Base-by-base conservation (phyloP, 2,888 invertebrate genomes). In the Apantesis nais region DNA sequence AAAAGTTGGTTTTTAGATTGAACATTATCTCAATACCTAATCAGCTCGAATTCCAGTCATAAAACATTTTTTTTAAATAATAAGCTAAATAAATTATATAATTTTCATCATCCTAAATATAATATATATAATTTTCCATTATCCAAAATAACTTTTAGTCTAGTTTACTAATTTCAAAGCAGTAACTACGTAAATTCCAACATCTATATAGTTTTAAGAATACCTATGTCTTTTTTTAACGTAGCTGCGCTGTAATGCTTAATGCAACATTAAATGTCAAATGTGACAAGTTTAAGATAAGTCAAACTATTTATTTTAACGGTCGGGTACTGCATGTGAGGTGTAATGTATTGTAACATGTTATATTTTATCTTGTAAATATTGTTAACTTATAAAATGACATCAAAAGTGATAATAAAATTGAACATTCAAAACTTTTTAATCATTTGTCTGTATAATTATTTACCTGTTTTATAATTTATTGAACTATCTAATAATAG, bases 391-490 rank as follows among this genome's bases (percentile, higher is more conserved):
- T 83, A 83, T 75, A 71, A 80, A 67, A 82, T 75, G 76, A 83
- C 79, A 85, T 83, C 83, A 82, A 79, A n/a, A 80, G 79, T 78
- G 81, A 81, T 82, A 78, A 82, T 79, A 80, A 75, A 79, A 79
- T 74, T 72, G 75, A 81, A 64, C 70, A 80, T 81, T 79, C 72
- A 68, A 75, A 77, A 7, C 8, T 29, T 29, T 58, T 29, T 58
- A 48, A 22, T 37, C 48, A 62, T 65, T 63, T 16, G 39, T 22
- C n/a, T 62, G 67, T 67, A 41, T 62, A 34, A 34, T 34, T 34
- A 4, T 34, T 34, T 4, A 61, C 41, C 41, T 3, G n/a, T 52
- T 7, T 52, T 11, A 48, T 22, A 2, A 44, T 2, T 19, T 16
- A 44, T 44, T 44, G 19, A 44, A 19, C 0, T 7, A 19, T 44